Evolutionary conservation across 2,888 invertebrate genomes (phyloP), one percentile per base, ranked within the genome.

Genomic region (Icerya purchasi): DNA sequence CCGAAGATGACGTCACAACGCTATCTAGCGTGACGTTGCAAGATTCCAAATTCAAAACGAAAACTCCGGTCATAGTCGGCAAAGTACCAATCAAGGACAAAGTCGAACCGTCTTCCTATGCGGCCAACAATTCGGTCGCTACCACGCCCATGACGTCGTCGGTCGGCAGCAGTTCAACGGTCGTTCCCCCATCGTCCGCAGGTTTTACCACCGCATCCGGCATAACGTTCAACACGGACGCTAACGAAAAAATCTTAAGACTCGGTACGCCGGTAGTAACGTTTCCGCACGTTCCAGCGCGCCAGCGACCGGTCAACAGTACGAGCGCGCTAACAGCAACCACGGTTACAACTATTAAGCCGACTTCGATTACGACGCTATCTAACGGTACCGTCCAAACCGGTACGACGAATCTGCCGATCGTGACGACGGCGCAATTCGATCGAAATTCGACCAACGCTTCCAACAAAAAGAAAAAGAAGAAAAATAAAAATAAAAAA

Each of bases 111-210:
- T 14, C 14, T 36, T 36, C 36, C 14, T 65, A 70, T 2, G 71
- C 69, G 1, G 65, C 63, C 14, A 36, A 36, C 14, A 5, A 36
- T 36, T 8, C 36, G 36, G 14, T 14, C 14, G 14, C 14, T 36
- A 59, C 64, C 2, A 60, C 65, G 14, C 66, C 65, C 20, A 66
- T 64, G 19, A 66, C 64, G 57, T 66, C 65, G 52, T 64, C 66
- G 23, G 53, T 50, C 1, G 65, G 66, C 54, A 63, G 62, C 22
- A 65, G 65, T 2, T 62, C 64, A 10, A 53, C 66, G 19, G 64
- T 66, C 19, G 63, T 65, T 3, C 72, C 75, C 1, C 65, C 70
- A 2, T n/a, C n/a, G n/a, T n/a, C n/a, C n/a, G n/a, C n/a, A n/a
- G 70, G n/a, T n/a, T n/a, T n/a, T n/a, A n/a, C n/a, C n/a, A 65